Conservation (phyloP, 2,113 vertebrate species). For the Clinocottus analis region DNA sequence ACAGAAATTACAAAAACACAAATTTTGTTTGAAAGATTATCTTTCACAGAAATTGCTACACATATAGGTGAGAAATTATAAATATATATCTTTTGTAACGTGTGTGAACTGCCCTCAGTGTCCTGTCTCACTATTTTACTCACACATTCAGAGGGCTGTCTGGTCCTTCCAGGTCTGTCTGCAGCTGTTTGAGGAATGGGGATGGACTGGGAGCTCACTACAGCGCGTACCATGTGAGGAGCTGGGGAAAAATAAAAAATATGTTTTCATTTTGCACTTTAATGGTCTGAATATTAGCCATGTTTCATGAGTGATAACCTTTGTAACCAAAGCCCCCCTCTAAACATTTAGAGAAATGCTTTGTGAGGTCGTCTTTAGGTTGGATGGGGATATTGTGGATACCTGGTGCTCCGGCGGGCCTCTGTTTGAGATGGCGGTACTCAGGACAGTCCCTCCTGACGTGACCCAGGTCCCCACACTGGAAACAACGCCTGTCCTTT, state of each 20-base stretch:
- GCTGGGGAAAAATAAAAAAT: constrained; percentile 75
- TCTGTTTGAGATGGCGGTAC: constrained; percentile 92
- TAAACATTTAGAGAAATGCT: background rate
- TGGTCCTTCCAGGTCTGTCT: constrained; percentile 86
- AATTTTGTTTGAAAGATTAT: too few relatives aligned
- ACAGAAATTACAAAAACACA: too few relatives aligned
- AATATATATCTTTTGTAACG: background rate
- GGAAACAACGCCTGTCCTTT: constrained; percentile 95
- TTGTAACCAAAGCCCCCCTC: background rate
- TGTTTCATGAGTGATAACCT: background rate
- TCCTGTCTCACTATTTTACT: constrained; percentile 69
- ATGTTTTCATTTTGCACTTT: background rate
- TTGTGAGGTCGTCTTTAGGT: background rate
- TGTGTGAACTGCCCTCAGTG: background rate
- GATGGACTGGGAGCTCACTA: constrained; percentile 91
- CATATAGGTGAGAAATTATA: background rate
- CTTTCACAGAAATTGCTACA: background rate
- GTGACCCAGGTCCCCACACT: constrained; percentile 95
- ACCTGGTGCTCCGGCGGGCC: constrained; percentile 84
- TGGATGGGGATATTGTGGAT: constrained; percentile 48
- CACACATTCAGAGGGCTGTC: constrained; percentile 96
- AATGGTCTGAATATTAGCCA: background rate
- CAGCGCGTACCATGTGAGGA: constrained; percentile 88
- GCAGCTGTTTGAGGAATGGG: constrained; percentile 83
- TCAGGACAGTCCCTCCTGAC: constrained; percentile 96